These are phyloP conservation scores for Sebastolobus alascanus DNA, from an alignment of 2,797 vertebrate species.

Conservation along the genomic window DNA sequence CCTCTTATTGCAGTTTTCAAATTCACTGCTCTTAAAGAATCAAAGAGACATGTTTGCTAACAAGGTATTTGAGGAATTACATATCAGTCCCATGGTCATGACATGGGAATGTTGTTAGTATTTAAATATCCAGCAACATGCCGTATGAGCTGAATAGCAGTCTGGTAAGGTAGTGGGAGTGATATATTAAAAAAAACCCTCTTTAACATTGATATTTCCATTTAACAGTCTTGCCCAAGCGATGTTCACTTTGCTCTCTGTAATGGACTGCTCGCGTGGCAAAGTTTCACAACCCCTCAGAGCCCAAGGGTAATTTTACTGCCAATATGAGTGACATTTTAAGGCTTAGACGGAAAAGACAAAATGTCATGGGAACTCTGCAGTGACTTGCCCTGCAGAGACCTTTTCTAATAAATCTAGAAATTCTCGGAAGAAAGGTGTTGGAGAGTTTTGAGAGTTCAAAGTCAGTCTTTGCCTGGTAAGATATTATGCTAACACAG, in stretches of 20 bases:
- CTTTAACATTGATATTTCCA: constrained; percentile 42
- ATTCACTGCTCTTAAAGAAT: not conserved
- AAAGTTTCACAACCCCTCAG: constrained; percentile 48
- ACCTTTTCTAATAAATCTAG: constrained; percentile 37
- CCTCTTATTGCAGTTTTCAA: not conserved
- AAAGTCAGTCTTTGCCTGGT: constrained; percentile 12
- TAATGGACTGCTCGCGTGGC: constrained; percentile 52
- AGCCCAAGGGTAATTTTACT: constrained; percentile 65
- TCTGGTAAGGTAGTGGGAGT: not conserved
- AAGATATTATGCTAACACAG: constrained; percentile 37
- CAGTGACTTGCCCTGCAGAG: constrained; percentile 33
- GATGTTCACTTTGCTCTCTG: constrained; percentile 48
- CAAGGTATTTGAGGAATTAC: not conserved
- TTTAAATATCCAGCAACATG: constrained; percentile 3
- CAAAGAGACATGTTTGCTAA: not conserved
- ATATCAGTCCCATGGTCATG: not conserved
- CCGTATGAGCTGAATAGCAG: not conserved
- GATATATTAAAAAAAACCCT: not conserved
- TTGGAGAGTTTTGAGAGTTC: constrained; percentile 38
- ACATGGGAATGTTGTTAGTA: not conserved
- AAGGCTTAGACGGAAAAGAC: constrained; percentile 58
- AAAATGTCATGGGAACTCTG: constrained; percentile 62
- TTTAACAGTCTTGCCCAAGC: constrained; percentile 44
- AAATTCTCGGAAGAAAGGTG: constrained; percentile 36
- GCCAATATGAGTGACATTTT: constrained; percentile 71